Percentiles rank a stretch among this genome's conserved stretches.
Evolutionary conservation across 2,113 vertebrate genomes (phyloP).

Genomic region (Misgurnus anguillicaudatus): DNA sequence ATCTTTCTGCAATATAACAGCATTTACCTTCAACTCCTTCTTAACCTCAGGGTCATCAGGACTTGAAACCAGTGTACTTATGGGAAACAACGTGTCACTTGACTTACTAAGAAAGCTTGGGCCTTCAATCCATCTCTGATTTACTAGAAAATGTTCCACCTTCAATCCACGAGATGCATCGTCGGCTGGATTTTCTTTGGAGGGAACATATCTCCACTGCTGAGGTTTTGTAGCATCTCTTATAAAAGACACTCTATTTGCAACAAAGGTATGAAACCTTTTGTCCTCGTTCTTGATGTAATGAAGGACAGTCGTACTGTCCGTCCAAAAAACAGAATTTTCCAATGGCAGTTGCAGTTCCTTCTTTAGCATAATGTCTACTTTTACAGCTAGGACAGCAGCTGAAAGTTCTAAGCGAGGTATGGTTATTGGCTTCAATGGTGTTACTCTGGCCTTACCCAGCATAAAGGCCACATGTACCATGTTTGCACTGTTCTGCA

Average conservation of each 20-base stretch:
- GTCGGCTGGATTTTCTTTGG: slow-evolving; percentile 22
- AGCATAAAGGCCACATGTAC: slow-evolving; percentile 24
- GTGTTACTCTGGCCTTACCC: slow-evolving; percentile 35
- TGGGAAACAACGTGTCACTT: neutral
- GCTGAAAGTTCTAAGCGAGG: slow-evolving; percentile 27
- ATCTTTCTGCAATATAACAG: no score
- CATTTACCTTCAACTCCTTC: no score
- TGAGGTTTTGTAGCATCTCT: no score
- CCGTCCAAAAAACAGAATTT: no score
- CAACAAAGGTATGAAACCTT: no score
- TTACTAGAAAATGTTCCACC: neutral
- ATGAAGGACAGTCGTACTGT: no score
- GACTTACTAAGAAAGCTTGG: neutral
- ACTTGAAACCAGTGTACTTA: no score
- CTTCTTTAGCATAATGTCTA: slow-evolving; percentile 12
- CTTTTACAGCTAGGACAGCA: neutral
- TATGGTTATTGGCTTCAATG: slow-evolving; percentile 20
- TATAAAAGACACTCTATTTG: no score
- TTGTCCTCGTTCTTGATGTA: no score
- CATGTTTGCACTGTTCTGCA: neutral
- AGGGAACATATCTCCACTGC: no score
- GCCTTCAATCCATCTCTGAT: neutral
- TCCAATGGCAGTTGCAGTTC: neutral
- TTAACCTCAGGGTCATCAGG: no score
- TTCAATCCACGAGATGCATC: slow-evolving; percentile 12